Percentiles rank a stretch among this genome's conserved stretches.
Conservation (phyloP, 64 coral and sea anemone species). For the Anthopleura sola region DNA sequence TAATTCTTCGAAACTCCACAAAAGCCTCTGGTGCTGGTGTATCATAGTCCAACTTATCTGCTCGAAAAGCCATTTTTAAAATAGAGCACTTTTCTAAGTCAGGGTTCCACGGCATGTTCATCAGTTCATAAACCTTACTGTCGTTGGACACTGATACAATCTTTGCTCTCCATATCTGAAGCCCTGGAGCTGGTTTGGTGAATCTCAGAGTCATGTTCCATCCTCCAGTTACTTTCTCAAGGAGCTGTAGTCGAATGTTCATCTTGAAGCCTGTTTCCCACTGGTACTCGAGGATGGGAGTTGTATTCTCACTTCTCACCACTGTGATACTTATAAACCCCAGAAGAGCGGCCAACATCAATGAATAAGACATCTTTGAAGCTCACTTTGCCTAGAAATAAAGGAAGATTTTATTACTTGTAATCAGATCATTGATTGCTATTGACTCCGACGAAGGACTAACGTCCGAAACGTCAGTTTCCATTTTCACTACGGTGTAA, state of each 20-base stretch:
- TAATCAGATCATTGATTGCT: too few relatives aligned
- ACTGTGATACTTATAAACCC: neutral
- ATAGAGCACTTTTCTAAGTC: constrained; percentile 16
- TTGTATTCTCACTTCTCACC: neutral
- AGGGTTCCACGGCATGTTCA: constrained; percentile 55
- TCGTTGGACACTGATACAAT: constrained; percentile 21
- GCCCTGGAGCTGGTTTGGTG: constrained; percentile 23
- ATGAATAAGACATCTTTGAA: neutral
- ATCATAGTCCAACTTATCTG: neutral
- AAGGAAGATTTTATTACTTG: neutral
- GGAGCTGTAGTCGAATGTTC: constrained; percentile 19
- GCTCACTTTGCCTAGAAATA: neutral
- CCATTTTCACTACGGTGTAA: too few relatives aligned
- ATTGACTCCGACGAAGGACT: too few relatives aligned
- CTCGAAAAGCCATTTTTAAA: constrained; percentile 43
- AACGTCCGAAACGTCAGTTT: too few relatives aligned
- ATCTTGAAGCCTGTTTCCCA: constrained; percentile 47
- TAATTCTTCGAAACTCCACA: constrained; percentile 29
- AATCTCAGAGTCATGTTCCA: constrained; percentile 71
- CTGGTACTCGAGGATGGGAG: neutral
- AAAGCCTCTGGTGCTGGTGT: constrained; percentile 6
- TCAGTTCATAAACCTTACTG: neutral
- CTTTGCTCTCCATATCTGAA: constrained; percentile 43
- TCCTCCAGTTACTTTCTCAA: constrained; percentile 34
- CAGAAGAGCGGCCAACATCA: neutral